Base-by-base conservation (phyloP, 2,113 vertebrate genomes). In the Himantopus leucocephalus region DNA sequence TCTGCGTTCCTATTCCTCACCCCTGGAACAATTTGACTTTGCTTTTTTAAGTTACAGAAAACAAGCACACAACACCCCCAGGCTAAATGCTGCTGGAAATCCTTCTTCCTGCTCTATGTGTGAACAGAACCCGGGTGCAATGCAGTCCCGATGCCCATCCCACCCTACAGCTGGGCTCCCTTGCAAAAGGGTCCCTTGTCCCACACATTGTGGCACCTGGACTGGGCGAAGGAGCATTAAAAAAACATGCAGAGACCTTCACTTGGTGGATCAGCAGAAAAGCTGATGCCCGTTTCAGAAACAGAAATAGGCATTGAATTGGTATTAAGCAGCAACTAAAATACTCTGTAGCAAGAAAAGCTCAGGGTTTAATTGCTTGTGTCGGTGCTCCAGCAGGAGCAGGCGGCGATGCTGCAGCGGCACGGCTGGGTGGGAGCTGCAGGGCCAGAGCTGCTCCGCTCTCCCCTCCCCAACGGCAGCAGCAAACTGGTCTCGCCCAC, bases 201-300 rank as follows among this genome's bases (percentile, higher is more conserved):
- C 21, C 23, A 22, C 26, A 30, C 35, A 16, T 2, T 0, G 0
- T 20, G 34, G 52, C 34, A 85, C 41, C 15, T 5, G 17, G 20
- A 84, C 27, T 22, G 66, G 75, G 34, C 0, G 0, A 50, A 0
- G 0, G 9, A 79, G 13, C 39, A 32, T 5, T 34, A 72, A n/a
- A 53, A 34, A 58, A 37, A 56, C 19, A 53, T 7, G 6, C 10
- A 19, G 37, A 91, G 37, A 60, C 18, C 24, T 30, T 72, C 48
- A 53, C 8, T 18, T 3, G 21, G 35, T 12, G 19, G 37, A 58
- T 63, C 41, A 63, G 41, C 72, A 91, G 60, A 89, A 74, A 82
- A 83, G 58, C 47, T 18, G 24, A 47, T 15, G 27, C 5, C 24
- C 26, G 2, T 66, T 88, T 91, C 76, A 66, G 84, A 77, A 81